phyloP scores from a whole-genome alignment of 1,140 invertebrate species.

The Papilio machaon region DNA sequence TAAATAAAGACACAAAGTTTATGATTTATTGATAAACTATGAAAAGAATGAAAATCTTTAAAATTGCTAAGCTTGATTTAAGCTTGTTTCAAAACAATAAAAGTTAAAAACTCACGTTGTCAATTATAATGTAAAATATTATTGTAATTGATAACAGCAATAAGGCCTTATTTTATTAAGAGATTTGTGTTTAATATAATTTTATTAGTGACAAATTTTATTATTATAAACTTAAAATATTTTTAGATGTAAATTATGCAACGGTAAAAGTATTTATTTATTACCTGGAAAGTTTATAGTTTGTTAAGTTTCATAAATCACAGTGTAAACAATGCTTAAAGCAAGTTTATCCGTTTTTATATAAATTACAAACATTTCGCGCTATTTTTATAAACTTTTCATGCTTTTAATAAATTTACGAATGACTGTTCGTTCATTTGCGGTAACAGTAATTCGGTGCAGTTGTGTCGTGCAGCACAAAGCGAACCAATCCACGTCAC shows the following conservation, averaged over 20 bases:
- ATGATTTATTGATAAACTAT: background rate
- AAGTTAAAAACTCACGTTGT: no score
- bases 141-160: no score
- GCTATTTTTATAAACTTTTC: background rate
- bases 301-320: background rate
- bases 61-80: background rate
- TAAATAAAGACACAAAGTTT: background rate
- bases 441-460: slow-evolving; percentile 38
- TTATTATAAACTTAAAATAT: background rate
- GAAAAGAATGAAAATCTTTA: background rate
- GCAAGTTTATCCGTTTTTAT: background rate
- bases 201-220: no score
- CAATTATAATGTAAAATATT: no score
- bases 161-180: no score
- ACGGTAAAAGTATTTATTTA: background rate
- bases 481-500: slow-evolving; percentile 45
- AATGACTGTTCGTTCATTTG: slow-evolving; percentile 1
- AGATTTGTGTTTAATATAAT: no score
- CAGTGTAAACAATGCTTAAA: background rate
- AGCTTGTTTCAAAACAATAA: background rate
- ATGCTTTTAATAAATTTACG: slow-evolving; percentile 7
- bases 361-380: background rate
- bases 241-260: background rate
- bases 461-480: slow-evolving; percentile 60
- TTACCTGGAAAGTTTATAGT: background rate